Evolutionary conservation across 2,113 vertebrate species (phyloP), one percentile per base, ranked within the genome.

Genomic region (Tursiops truncatus): DNA sequence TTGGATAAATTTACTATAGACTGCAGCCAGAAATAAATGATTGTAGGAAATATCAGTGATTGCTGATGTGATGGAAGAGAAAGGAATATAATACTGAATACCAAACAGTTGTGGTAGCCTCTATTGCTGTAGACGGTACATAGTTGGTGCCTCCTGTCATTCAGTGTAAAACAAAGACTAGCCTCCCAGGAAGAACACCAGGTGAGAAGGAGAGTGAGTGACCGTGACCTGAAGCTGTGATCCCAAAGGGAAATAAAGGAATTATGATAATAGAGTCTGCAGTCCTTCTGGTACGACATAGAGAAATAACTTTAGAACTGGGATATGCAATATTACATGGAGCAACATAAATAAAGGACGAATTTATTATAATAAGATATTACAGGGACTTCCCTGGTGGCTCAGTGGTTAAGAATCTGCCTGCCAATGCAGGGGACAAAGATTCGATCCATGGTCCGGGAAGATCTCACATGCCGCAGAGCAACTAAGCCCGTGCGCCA

Each of bases 1-100:
- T n/a, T 67, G 20, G 20, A 41, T 3, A 82, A 88, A 71, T 91
- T n/a, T 76, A 53, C 17, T 53, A 53, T 53, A 44, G 38, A 65
- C 73, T 65, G 28, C 2, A 95, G 80, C 25, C 71, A 89, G 62
- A 93, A 95, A 76, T 60, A 81, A 88, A 89, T 91, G 73, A 85
- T 50, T 36, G 3, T 76, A 41, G 47, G 33, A 8, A 71, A 67
- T 83, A 62, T 67, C 76, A 12, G 12, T 58, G 63, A 28, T 95
- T 77, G 38, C 47, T 41, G 36, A 62, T 81, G 47, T 62, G 53
- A 85, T 31, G 60, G 41, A 28, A 91, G 20, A 38, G 44, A 36
- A 56, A 74, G 36, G 21, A 70, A 74, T 25, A 23, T 21, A 71
- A 79, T 56, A 36, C 4, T 31, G 87, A 82, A 67, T 23, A 63